A percentile compares a stretch with the other conserved stretches of the same genome.
Conservation (phyloP, 2,797 vertebrate genomes). For the Pogoniulus pusillus region DNA sequence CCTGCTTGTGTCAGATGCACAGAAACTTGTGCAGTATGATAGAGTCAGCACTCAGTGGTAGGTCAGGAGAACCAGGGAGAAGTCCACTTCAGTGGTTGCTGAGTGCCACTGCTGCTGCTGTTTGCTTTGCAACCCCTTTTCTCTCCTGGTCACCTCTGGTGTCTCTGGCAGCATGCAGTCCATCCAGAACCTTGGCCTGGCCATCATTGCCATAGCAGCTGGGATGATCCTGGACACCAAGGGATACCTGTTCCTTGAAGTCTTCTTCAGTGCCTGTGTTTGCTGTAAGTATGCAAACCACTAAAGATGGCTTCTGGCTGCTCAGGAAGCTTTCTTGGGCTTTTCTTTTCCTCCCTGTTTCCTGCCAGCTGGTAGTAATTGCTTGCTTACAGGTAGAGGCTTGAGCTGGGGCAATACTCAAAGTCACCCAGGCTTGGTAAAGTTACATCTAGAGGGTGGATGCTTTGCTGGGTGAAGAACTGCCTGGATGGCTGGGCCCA, state of each 20-base stretch:
- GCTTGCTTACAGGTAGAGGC: neutral
- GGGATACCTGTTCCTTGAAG: constrained; percentile 93
- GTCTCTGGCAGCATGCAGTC: constrained; percentile 90
- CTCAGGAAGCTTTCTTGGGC: neutral
- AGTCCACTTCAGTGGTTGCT: neutral
- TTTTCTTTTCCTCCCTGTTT: neutral
- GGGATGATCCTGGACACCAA: constrained; percentile 87
- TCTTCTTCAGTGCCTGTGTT: constrained; percentile 93
- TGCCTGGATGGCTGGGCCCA: no score
- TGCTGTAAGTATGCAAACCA: constrained; percentile 83
- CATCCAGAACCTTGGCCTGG: constrained; percentile 96
- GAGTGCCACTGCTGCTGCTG: neutral
- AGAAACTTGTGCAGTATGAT: neutral
- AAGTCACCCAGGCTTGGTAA: neutral
- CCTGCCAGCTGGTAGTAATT: neutral
- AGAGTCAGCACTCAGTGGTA: fast-evolving
- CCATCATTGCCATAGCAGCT: constrained; percentile 88
- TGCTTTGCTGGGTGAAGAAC: no score
- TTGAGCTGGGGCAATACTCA: neutral
- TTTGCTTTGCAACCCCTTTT: no score
- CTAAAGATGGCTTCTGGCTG: neutral
- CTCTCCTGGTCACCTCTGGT: neutral
- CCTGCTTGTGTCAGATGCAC: neutral
- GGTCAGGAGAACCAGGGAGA: no score
- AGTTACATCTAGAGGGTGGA: no score